Conservation (phyloP, 2,113 vertebrate genomes). For the Sardina pilchardus region DNA sequence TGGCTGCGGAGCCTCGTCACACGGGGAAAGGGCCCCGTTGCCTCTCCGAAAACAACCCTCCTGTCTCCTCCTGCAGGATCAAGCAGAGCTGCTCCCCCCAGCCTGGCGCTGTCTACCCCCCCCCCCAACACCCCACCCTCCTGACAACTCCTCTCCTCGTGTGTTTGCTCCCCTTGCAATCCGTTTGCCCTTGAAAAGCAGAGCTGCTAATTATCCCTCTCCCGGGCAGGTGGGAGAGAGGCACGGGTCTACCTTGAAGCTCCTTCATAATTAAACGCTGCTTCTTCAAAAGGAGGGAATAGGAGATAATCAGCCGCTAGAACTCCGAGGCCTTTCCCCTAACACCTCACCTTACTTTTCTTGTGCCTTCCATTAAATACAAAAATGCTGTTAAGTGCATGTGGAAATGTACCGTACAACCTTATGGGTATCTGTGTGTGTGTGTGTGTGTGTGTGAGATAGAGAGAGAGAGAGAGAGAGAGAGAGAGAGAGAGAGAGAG, state of each 20-base stretch:
- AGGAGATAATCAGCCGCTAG: constrained; percentile 36
- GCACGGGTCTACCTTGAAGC: constrained; percentile 49
- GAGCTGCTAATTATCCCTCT: constrained; percentile 51
- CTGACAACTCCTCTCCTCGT: constrained; percentile 23
- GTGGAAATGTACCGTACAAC: background rate
- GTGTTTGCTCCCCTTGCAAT: background rate
- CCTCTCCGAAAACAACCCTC: background rate
- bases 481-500: background rate
- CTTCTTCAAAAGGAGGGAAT: constrained; percentile 42
- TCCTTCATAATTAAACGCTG: constrained; percentile 51
- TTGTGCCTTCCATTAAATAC: background rate
- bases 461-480: background rate
- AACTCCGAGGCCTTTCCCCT: constrained; percentile 26
- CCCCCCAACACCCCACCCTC: background rate
- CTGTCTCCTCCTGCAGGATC: background rate
- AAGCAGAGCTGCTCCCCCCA: background rate
- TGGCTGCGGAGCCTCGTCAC: background rate
- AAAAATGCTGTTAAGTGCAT: background rate
- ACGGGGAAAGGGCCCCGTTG: background rate
- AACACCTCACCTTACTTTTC: background rate
- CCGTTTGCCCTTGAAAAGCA: constrained; percentile 49
- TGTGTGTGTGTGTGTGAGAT: background rate
- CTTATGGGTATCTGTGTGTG: background rate
- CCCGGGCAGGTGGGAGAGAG: constrained; percentile 48
- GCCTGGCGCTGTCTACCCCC: background rate